A percentile compares a stretch with the other conserved stretches of the same genome.
phyloP scores from a whole-genome alignment of 2,888 invertebrate species.

The Drosophila acutilabella region DNA sequence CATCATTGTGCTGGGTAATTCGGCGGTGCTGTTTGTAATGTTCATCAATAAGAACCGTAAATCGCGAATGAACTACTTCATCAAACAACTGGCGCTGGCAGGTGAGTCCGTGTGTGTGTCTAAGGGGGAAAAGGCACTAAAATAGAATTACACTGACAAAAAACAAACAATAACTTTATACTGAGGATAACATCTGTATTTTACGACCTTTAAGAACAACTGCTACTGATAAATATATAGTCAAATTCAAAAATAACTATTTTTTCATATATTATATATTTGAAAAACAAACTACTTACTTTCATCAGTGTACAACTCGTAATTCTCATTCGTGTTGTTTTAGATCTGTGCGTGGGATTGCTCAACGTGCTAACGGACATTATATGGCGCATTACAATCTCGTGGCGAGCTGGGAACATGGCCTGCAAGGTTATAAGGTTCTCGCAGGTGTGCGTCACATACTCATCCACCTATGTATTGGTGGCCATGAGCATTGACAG shows the following conservation, averaged over 20 bases:
- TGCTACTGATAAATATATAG: too few species aligned
- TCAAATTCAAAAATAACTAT: too few species aligned
- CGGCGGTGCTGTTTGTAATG: slow-evolving; percentile 94
- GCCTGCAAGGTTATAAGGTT: slow-evolving; percentile 95
- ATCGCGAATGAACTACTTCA: slow-evolving; percentile 97
- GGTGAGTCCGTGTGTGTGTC: slow-evolving; percentile 87
- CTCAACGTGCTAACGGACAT: slow-evolving; percentile 96
- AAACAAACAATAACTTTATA: too few species aligned
- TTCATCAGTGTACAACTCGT: not conserved
- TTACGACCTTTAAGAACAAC: too few species aligned
- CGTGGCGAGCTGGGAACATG: slow-evolving; percentile 95
- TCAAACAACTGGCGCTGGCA: slow-evolving; percentile 95
- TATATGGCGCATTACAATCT: slow-evolving; percentile 94
- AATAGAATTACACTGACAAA: too few species aligned
- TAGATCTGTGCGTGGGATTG: slow-evolving; percentile 94
- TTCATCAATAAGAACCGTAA: slow-evolving; percentile 93
- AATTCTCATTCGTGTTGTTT: not conserved
- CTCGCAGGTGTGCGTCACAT: slow-evolving; percentile 94
- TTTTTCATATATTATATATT: too few species aligned
- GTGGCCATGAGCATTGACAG: slow-evolving; percentile 96
- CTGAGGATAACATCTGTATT: too few species aligned
- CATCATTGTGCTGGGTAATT: slow-evolving; percentile 94
- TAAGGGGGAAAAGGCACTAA: not conserved
- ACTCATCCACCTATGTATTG: slow-evolving; percentile 96
- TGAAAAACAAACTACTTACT: too few species aligned